phyloP scores from a whole-genome alignment of 2,113 vertebrate species.

The Romanogobio albipinnatus region DNA sequence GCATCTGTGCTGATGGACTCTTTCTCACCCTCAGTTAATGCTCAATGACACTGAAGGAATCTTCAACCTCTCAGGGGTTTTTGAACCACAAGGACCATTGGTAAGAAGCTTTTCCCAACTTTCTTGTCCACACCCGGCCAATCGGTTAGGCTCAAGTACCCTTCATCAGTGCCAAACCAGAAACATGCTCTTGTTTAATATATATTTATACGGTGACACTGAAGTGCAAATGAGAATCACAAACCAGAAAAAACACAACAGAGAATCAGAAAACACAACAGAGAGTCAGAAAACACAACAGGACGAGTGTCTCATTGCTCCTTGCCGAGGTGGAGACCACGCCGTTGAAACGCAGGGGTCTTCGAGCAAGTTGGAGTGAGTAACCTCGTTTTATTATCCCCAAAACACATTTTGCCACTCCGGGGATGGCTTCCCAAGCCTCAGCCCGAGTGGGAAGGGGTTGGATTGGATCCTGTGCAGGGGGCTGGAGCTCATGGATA shows the following conservation, averaged over 20 bases:
- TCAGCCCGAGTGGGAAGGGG: too few species aligned
- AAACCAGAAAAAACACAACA: background rate
- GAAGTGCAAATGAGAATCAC: background rate
- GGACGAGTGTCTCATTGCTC: too few species aligned
- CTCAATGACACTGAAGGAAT: conserved; percentile 82
- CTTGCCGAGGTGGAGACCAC: too few species aligned
- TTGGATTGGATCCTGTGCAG: too few species aligned
- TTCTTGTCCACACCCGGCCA: background rate
- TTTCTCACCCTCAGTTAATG: conserved; percentile 73
- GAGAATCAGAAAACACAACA: background rate
- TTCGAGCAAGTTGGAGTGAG: too few species aligned
- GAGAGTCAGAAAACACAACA: background rate
- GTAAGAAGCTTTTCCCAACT: conserved; percentile 65
- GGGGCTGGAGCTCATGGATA: too few species aligned
- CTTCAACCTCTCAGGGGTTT: conserved; percentile 82
- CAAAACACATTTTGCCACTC: too few species aligned
- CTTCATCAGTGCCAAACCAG: background rate
- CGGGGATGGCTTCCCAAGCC: too few species aligned
- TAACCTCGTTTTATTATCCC: too few species aligned
- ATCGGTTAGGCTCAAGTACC: background rate
- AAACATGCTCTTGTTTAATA: background rate
- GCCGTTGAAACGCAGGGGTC: too few species aligned
- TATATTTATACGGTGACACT: background rate
- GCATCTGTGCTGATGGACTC: background rate
- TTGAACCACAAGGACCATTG: conserved; percentile 74